Evolutionary conservation across 1,140 invertebrate genomes (phyloP), one percentile per base, ranked within the genome.

Genomic region (Camponotus floridanus): DNA sequence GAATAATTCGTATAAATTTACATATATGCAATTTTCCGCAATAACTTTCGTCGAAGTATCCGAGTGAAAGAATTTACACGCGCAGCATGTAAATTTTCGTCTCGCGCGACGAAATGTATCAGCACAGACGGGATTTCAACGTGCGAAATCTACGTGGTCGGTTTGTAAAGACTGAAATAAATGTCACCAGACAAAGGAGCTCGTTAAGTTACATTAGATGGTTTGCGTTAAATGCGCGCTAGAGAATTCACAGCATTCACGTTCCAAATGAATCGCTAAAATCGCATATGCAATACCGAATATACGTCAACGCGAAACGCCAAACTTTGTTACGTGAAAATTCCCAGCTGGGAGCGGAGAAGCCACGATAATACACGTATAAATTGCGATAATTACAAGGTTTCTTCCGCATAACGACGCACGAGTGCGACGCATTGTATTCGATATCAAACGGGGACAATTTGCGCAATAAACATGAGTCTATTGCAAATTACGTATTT

Each of bases 291-390:
- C 67, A 73, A 61, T 81, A 61, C 79, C 79, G 79, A 83, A 83
- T 83, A 83, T 62, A 68, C 68, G 79, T 83, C 79, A 83, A 83
- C 79, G 55, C 31, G 79, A 68, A 73, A 83, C 68, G 79, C 79
- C 42, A 83, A 83, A 83, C 79, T 83, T 83, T 83, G 79, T 83
- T 74, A 83, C 33, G 79, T 42, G 68, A 83, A 83, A 83, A 83
- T 73, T 81, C 79, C 79, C 79, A 73, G 79, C 51, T 61, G 79
- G 79, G 67, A 73, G 79, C 55, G 11, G 67, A 81, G 79, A 9
- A 81, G 51, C 55, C 79, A 70, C 39, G 67, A 45, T 83, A 83
- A 83, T 83, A 71, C 21, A 57, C 79, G 68, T 74, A 83, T 83
- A 83, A 83, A 83, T 83, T 83, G 79, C 57, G 79, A 70, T 62